These are phyloP conservation scores for Latrodectus elegans DNA, from an alignment of 2,888 invertebrate genomes.

Conservation along the genomic window DNA sequence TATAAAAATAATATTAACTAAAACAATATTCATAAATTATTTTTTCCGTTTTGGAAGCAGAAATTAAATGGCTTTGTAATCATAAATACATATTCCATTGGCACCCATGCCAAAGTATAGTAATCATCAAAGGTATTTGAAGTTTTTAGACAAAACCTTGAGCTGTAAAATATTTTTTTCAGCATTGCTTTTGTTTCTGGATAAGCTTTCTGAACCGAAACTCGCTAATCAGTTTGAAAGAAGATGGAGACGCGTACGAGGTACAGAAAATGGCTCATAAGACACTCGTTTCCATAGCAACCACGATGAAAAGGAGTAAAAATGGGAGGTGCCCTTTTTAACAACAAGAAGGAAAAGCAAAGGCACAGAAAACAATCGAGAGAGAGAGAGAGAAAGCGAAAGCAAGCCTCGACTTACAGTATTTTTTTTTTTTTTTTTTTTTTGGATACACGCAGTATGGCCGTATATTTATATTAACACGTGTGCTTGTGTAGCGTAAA, in stretches of 20 bases:
- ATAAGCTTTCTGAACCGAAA: neutral
- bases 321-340: constrained; percentile 61
- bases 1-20: no score
- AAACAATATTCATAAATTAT: no score
- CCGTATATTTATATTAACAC: constrained; percentile 26
- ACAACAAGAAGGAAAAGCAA: constrained; percentile 33
- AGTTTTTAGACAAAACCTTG: no score
- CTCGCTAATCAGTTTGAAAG: constrained; percentile 59
- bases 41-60: no score
- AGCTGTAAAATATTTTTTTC: neutral
- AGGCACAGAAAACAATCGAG: neutral
- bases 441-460: neutral
- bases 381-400: neutral
- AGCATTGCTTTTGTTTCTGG: constrained; percentile 37
- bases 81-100: no score
- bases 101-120: no score
- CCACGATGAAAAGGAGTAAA: constrained; percentile 34
- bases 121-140: no score
- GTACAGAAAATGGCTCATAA: constrained; percentile 40
- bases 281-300: constrained; percentile 56
- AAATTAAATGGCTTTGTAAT: no score
- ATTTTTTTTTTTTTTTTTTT: neutral
- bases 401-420: neutral
- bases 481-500: neutral
- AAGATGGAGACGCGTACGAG: constrained; percentile 46